Evolutionary conservation across 2,113 vertebrate genomes (phyloP).

Genomic region (Sitta europaea): DNA sequence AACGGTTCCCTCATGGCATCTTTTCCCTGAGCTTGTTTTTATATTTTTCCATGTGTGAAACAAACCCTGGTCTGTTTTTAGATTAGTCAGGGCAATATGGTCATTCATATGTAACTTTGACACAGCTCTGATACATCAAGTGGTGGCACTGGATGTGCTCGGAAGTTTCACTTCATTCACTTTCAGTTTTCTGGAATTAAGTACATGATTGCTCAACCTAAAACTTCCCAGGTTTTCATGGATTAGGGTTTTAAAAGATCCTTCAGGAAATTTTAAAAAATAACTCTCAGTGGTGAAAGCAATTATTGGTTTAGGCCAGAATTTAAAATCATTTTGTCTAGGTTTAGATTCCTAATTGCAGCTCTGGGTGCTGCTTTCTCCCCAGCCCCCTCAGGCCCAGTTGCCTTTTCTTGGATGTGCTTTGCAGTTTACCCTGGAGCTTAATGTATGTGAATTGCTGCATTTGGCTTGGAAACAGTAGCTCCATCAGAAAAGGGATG

Average conservation of each 20-base stretch:
- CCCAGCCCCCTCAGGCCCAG: neutral
- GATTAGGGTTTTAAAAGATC: neutral
- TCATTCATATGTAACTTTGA: conserved; percentile 54
- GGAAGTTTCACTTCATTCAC: conserved; percentile 34
- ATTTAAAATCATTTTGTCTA: neutral
- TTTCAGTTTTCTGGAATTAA: neutral
- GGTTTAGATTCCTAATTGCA: neutral
- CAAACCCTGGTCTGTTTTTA: neutral
- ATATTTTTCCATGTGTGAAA: neutral
- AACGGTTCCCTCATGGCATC: neutral
- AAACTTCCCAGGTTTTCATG: neutral
- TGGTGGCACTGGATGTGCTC: neutral
- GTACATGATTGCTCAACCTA: neutral
- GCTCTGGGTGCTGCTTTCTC: neutral
- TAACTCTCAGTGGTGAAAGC: neutral
- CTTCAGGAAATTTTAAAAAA: neutral
- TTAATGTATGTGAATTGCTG: neutral
- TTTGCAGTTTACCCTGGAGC: neutral
- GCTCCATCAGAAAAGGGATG: neutral
- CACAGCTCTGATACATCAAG: neutral
- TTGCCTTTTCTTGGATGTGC: neutral
- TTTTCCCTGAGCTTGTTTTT: conserved; percentile 38
- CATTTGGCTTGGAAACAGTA: neutral
- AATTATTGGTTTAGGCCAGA: neutral
- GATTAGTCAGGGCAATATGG: neutral